These are phyloP conservation scores for Podabrus alpinus DNA, from an alignment of 2,888 invertebrate genomes.

Conservation along the genomic window DNA sequence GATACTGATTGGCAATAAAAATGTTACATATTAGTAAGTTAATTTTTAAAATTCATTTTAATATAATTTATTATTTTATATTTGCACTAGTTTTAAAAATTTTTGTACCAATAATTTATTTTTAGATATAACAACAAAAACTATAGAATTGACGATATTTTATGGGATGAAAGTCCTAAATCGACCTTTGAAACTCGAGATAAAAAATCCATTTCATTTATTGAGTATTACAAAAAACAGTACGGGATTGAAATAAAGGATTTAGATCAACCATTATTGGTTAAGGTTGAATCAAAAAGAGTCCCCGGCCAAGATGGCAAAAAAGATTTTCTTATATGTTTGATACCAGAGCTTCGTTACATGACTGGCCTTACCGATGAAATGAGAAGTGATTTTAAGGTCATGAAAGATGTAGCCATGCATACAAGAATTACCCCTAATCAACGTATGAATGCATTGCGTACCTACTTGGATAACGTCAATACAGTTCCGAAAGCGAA, in stretches of 20 bases:
- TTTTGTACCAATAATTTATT: not conserved
- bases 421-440: slow-evolving; percentile 82
- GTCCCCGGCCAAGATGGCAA: slow-evolving; percentile 46
- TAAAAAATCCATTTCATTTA: slow-evolving; percentile 62
- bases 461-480: slow-evolving; percentile 68
- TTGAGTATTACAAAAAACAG: slow-evolving; percentile 81
- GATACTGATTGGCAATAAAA: too few relatives aligned
- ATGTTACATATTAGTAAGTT: too few relatives aligned
- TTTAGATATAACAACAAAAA: slow-evolving; percentile 87
- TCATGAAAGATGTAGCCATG: slow-evolving; percentile 83
- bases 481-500: slow-evolving; percentile 64
- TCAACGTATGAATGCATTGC: slow-evolving; percentile 71
- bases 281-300: slow-evolving; percentile 62
- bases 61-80: too few relatives aligned
- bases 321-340: slow-evolving; percentile 63
- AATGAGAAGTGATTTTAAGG: slow-evolving; percentile 76
- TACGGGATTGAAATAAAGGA: slow-evolving; percentile 79
- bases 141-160: slow-evolving; percentile 85
- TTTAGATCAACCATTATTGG: slow-evolving; percentile 74
- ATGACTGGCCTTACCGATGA: slow-evolving; percentile 87
- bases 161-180: slow-evolving; percentile 72
- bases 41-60: too few relatives aligned
- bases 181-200: slow-evolving; percentile 69
- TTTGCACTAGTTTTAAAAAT: not conserved
- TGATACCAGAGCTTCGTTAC: slow-evolving; percentile 89